Base-by-base conservation (phyloP, 2,797 vertebrate species). In the Furcifer pardalis region DNA sequence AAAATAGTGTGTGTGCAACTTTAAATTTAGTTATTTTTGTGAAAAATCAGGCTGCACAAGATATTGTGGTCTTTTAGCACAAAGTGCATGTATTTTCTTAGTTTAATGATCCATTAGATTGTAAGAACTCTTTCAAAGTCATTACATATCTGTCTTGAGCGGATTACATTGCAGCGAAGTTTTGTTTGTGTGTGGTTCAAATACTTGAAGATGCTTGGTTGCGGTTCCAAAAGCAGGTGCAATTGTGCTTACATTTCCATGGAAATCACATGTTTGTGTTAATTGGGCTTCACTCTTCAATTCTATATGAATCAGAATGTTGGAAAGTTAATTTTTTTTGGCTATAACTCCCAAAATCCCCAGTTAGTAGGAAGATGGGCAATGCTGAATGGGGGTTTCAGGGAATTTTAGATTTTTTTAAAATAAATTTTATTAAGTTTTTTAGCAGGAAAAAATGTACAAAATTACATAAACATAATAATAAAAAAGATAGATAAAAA, bases 11-110 rank as follows among this genome's bases (percentile, higher is more conserved):
- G 21, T 30, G 59, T 0, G 0, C 27, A 52, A 84, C 42, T 72
- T 71, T 46, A 60, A 0, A 0, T 81, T 85, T 87, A 46, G 87
- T 89, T 69, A 84, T 63, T 13, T 65, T 30, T n/a, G 84, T 83
- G 68, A 79, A n/a, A 25, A 1, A 3, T 7, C n/a, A 86, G 77
- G 85, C 10, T 62, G 86, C 49, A 59, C 17, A 10, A 40, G 30
- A 13, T 85, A 56, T 42, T 84, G 1, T 0, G 49, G 17, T 74
- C 73, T 83, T n/a, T 0, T 78, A 83, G 46, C n/a, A 4, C 87
- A 89, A 4, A 44, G 82, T 35, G 80, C 56, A 88, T 89, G n/a
- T 68, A 82, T 77, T 32, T 82, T 86, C 68, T 79, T 44, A 60
- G 37, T 30, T 32, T 76, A 85, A 84, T 82, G 32, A 82, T 84